Conservation (phyloP, 2,888 invertebrate species). For the Candidula unifasciata region DNA sequence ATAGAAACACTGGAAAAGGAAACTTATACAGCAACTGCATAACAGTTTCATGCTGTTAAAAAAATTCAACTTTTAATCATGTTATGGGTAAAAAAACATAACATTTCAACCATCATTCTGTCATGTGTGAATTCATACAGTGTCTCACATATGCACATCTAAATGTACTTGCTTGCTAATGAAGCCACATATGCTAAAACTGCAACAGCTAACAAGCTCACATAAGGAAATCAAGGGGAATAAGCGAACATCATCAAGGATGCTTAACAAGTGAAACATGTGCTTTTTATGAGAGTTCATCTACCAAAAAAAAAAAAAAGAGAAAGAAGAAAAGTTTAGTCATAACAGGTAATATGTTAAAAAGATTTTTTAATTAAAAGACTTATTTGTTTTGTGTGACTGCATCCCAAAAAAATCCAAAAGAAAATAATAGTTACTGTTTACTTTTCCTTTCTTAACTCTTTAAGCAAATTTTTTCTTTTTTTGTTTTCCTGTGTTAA, state of each 20-base stretch:
- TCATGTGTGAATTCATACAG: background rate
- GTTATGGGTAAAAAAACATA: background rate
- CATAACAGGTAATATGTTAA: background rate
- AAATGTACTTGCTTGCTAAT: background rate
- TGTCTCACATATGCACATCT: background rate
- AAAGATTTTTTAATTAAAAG: background rate
- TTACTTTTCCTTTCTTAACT: no score
- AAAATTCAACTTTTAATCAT: background rate
- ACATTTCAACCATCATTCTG: background rate
- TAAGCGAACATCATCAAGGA: no score
- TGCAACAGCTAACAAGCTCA: background rate
- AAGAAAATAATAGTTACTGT: background rate
- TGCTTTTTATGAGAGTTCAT: no score
- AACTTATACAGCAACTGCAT: background rate
- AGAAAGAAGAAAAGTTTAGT: background rate
- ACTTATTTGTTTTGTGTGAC: background rate
- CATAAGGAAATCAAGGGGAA: no score
- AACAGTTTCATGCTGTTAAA: conserved; percentile 21
- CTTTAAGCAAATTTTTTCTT: no score
- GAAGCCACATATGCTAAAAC: background rate
- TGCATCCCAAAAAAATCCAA: background rate
- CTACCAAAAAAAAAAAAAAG: background rate
- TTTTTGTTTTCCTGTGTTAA: no score
- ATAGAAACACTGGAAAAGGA: background rate
- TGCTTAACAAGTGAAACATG: no score